A percentile compares a stretch with the other conserved stretches of the same genome.
phyloP scores from a whole-genome alignment of 2,888 invertebrate species.

The Choristoneura rosaceana region DNA sequence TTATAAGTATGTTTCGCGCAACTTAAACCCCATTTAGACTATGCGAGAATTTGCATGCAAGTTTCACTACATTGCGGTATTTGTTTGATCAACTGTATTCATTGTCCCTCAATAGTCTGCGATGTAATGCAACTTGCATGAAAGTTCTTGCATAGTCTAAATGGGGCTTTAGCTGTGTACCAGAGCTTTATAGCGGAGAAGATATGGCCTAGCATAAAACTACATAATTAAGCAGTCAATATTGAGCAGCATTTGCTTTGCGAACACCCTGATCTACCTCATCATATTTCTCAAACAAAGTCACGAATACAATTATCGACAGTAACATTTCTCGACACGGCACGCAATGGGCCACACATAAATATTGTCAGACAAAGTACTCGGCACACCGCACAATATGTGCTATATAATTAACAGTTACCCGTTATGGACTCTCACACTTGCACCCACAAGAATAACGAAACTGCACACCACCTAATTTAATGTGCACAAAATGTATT shows the following conservation, averaged over 20 bases:
- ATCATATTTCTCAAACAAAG: slow-evolving; percentile 23
- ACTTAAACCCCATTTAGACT: no score
- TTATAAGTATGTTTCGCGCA: no score
- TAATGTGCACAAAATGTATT: slow-evolving; percentile 28
- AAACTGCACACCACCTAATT: slow-evolving; percentile 71
- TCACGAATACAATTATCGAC: slow-evolving; percentile 40
- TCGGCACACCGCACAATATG: slow-evolving; percentile 64
- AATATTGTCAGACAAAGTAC: slow-evolving; percentile 62
- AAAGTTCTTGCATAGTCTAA: no score
- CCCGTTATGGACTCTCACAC: slow-evolving; percentile 76
- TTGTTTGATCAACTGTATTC: no score
- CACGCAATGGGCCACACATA: slow-evolving; percentile 30
- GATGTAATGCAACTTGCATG: no score
- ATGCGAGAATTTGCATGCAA: no score
- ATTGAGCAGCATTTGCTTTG: neutral
- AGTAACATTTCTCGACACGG: slow-evolving; percentile 34
- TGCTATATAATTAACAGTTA: slow-evolving; percentile 80
- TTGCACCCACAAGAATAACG: slow-evolving; percentile 73
- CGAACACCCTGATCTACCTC: slow-evolving; percentile 1
- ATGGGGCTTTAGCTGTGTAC: no score
- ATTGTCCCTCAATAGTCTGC: no score
- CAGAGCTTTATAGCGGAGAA: neutral
- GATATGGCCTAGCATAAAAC: neutral
- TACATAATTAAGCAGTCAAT: neutral
- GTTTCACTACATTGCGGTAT: no score